Percentiles rank a stretch among this genome's conserved stretches.
phyloP scores from a whole-genome alignment of 2,888 invertebrate genomes.

The Palloptera scutellata region DNA sequence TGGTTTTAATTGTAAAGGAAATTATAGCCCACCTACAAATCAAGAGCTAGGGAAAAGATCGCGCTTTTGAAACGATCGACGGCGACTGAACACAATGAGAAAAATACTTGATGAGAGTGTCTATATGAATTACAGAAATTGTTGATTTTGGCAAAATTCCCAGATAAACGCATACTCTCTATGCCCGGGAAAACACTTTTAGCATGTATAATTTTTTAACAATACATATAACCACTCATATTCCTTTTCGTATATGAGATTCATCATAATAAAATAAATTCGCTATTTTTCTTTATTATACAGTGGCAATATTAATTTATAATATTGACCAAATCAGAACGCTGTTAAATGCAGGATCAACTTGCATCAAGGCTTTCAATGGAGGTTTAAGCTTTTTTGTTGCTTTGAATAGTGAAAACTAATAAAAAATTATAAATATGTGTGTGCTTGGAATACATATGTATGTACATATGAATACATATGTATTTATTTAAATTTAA shows the following conservation, averaged over 20 bases:
- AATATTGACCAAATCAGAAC: too few relatives aligned
- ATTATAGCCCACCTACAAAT: slow-evolving; percentile 54
- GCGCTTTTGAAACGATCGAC: slow-evolving; percentile 66
- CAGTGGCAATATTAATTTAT: too few relatives aligned
- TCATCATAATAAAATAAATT: slow-evolving; percentile 17
- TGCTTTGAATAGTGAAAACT: too few relatives aligned
- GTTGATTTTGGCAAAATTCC: slow-evolving; percentile 64
- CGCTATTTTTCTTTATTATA: too few relatives aligned
- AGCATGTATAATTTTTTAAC: slow-evolving; percentile 42
- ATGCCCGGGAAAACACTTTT: slow-evolving; percentile 65
- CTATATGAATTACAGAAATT: slow-evolving; percentile 62
- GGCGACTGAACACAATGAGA: slow-evolving; percentile 65
- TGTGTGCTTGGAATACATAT: too few relatives aligned
- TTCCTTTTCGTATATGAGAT: slow-evolving; percentile 29
- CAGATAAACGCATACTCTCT: slow-evolving; percentile 64
- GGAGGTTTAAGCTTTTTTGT: too few relatives aligned
- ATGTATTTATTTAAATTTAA: too few relatives aligned
- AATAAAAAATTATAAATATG: too few relatives aligned
- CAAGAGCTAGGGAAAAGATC: slow-evolving; percentile 62
- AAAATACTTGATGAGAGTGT: slow-evolving; percentile 62
- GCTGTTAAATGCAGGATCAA: too few relatives aligned
- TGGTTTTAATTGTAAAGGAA: slow-evolving; percentile 43
- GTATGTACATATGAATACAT: too few relatives aligned
- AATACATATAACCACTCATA: background rate
- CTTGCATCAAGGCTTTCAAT: too few relatives aligned